phyloP scores from a whole-genome alignment of 2,113 vertebrate species.

The Dipodomys spectabilis region DNA sequence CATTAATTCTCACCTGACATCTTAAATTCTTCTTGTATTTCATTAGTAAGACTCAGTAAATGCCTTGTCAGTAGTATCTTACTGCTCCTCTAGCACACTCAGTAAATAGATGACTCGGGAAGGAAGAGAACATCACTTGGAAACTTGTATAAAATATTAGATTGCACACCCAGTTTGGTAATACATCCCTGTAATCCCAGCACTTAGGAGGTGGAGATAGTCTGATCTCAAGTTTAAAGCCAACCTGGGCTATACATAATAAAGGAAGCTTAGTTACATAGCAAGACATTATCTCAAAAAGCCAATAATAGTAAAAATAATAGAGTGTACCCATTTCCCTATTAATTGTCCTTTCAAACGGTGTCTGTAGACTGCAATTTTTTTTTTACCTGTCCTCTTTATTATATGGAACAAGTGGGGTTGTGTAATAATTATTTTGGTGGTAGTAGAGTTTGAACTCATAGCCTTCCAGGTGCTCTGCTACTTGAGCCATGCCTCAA shows the following conservation, averaged over 20 bases:
- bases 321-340: slow-evolving; percentile 13
- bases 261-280: no score
- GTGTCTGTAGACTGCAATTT: neutral
- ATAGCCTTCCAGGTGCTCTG: no score
- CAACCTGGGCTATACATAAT: no score
- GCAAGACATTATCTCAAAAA: no score
- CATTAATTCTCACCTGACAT: slow-evolving; percentile 45
- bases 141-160: slow-evolving; percentile 47
- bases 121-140: neutral
- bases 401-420: neutral
- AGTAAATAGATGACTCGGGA: neutral
- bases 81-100: neutral
- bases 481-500: no score
- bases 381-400: slow-evolving; percentile 38
- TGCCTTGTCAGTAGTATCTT: slow-evolving; percentile 9
- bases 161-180: no score
- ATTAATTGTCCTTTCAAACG: slow-evolving; percentile 55
- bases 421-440: no score
- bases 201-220: no score
- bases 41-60: slow-evolving; percentile 52
- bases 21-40: slow-evolving; percentile 69
- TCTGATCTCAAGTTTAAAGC: no score
- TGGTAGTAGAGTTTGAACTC: no score
- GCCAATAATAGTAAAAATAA: neutral
- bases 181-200: no score